Percentiles rank a stretch among this genome's conserved stretches.
These are phyloP conservation scores for Myzus persicae DNA, from an alignment of 1,140 invertebrate species.

Conservation along the genomic window DNA sequence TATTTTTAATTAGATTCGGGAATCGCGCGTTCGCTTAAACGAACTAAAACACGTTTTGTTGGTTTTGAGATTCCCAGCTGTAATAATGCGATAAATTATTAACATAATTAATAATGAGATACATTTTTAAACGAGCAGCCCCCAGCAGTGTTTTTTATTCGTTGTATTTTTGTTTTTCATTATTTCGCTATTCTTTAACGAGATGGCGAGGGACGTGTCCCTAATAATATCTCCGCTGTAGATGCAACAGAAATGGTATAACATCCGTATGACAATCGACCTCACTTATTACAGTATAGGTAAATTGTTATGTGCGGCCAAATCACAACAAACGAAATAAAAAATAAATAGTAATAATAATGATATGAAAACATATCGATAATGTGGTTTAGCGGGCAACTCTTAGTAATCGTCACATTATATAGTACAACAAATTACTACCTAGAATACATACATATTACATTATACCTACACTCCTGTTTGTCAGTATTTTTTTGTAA, in stretches of 20 bases:
- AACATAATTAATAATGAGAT: slow-evolving; percentile 49
- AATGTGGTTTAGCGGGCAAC: no score
- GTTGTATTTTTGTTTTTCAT: slow-evolving; percentile 27
- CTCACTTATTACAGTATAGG: background rate
- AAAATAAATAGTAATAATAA: background rate
- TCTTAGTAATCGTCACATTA: no score
- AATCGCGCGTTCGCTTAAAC: slow-evolving; percentile 46
- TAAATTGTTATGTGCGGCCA: background rate
- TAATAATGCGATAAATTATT: slow-evolving; percentile 39
- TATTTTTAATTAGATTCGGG: slow-evolving; percentile 57
- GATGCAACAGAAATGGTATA: background rate
- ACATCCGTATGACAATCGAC: background rate
- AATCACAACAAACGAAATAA: background rate
- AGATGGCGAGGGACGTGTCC: slow-evolving; percentile 10
- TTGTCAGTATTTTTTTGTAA: no score
- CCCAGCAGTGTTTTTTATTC: background rate
- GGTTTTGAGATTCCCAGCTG: slow-evolving; percentile 34
- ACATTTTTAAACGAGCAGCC: slow-evolving; percentile 39
- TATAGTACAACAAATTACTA: no score
- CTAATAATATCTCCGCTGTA: background rate
- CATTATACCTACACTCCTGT: no score
- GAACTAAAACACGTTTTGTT: slow-evolving; percentile 48
- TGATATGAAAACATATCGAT: background rate
- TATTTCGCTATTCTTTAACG: background rate
- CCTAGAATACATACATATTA: no score